These are phyloP conservation scores for Cecidostiba fungosa DNA, from an alignment of 2,888 invertebrate species.

Conservation along the genomic window DNA sequence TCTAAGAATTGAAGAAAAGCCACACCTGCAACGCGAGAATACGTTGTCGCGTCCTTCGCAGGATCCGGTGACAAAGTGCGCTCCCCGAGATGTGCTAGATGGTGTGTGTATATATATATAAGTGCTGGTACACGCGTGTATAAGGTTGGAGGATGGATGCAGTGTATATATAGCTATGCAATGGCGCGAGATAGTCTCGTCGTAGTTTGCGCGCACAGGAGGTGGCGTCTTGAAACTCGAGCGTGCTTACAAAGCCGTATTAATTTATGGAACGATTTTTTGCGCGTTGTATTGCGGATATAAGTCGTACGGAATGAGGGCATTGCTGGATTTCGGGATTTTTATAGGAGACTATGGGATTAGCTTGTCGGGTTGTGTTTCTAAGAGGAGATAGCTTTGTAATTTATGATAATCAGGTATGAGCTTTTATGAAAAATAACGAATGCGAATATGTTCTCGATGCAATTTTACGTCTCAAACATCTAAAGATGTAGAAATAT, in stretches of 20 bases:
- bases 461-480: too few species aligned
- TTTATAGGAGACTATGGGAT: not conserved
- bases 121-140: too few species aligned
- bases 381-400: not conserved
- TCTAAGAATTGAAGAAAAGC: not conserved
- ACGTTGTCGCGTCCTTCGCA: too few species aligned
- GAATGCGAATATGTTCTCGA: too few species aligned
- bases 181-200: not conserved
- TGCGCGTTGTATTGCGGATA: not conserved
- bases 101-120: too few species aligned
- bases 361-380: not conserved
- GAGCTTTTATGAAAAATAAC: too few species aligned
- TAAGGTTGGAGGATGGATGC: too few species aligned
- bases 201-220: not conserved
- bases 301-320: not conserved
- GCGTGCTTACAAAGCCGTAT: not conserved
- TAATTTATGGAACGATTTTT: not conserved
- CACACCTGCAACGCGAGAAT: not conserved
- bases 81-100: not conserved
- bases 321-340: not conserved
- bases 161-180: not conserved
- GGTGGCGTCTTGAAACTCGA: not conserved
- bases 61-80: conserved; percentile 32
- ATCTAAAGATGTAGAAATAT: too few species aligned
- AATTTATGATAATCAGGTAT: too few species aligned